A percentile compares a stretch with the other conserved stretches of the same genome.
Evolutionary conservation across 2,113 vertebrate species (phyloP).

Genomic region (Malurus cyaneus): DNA sequence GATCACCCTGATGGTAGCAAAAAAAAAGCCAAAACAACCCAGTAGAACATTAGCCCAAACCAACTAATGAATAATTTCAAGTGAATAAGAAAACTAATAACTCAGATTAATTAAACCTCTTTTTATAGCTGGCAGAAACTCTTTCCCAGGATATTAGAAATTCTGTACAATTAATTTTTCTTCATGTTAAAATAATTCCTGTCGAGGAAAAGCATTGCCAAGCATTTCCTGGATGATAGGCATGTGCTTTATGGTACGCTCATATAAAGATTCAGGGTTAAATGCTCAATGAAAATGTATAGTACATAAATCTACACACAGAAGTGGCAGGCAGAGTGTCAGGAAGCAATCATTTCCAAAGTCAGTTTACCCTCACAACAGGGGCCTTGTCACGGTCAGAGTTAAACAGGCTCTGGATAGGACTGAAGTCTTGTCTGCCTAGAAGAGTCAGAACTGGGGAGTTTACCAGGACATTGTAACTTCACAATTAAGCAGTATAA

Average conservation of each 20-base stretch:
- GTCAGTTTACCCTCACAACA: slow-evolving; percentile 52
- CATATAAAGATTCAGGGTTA: slow-evolving; percentile 62
- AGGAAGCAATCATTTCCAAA: slow-evolving; percentile 64
- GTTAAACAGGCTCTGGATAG: slow-evolving; percentile 20
- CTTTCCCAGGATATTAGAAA: slow-evolving; percentile 24
- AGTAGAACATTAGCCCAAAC: neutral
- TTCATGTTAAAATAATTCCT: slow-evolving; percentile 24
- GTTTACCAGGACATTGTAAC: neutral
- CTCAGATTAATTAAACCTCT: neutral
- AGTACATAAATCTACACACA: slow-evolving; percentile 45
- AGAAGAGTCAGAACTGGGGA: neutral
- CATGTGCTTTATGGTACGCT: slow-evolving; percentile 26
- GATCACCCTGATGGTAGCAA: neutral
- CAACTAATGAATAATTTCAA: slow-evolving; percentile 6
- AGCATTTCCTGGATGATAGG: slow-evolving; percentile 48
- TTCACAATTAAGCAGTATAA: neutral
- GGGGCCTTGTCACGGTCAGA: slow-evolving; percentile 31
- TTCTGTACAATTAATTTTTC: slow-evolving; percentile 11
- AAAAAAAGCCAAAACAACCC: neutral
- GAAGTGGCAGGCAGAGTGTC: slow-evolving; percentile 43
- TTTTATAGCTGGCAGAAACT: neutral
- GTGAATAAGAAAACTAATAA: slow-evolving; percentile 27
- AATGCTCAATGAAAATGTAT: slow-evolving; percentile 61
- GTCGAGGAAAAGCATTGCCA: slow-evolving; percentile 11
- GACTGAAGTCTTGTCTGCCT: neutral